These are phyloP conservation scores for Callopanchax toddi DNA, from an alignment of 2,113 vertebrate genomes.

Conservation along the genomic window DNA sequence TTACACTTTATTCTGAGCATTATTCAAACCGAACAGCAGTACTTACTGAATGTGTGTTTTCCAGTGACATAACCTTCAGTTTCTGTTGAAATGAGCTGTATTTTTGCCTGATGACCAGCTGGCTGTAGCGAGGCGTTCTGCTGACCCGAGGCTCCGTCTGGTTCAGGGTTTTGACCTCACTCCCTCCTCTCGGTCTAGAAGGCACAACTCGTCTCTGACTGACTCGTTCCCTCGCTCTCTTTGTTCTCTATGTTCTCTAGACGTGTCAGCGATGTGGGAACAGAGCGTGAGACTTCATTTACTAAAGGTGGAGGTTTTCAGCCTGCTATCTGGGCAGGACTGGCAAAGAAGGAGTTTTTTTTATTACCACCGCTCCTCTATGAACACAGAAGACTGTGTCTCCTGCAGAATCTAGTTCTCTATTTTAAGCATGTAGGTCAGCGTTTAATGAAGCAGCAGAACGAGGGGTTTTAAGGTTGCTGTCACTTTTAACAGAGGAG, in stretches of 20 bases:
- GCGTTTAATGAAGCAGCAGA: constrained; percentile 61
- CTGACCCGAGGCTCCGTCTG: constrained; percentile 51
- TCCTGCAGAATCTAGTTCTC: constrained; percentile 62
- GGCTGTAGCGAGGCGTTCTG: too few species aligned
- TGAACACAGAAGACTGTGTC: constrained; percentile 45
- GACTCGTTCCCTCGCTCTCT: constrained; percentile 45
- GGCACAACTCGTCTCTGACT: constrained; percentile 31
- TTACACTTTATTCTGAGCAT: too few species aligned
- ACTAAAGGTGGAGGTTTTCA: constrained; percentile 11
- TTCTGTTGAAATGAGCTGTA: too few species aligned
- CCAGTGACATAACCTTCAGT: too few species aligned
- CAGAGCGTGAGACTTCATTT: too few species aligned
- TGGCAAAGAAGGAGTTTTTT: too few species aligned
- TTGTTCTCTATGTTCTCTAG: constrained; percentile 60
- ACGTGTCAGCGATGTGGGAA: constrained; percentile 44
- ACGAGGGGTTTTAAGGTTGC: constrained; percentile 41
- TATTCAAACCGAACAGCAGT: too few species aligned
- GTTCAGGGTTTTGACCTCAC: constrained; percentile 54
- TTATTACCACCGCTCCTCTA: constrained; percentile 35
- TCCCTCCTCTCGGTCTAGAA: constrained; percentile 53
- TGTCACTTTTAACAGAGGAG: constrained; percentile 21
- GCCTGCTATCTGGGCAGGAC: not conserved
- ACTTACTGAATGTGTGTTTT: too few species aligned
- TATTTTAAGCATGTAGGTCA: constrained; percentile 77
- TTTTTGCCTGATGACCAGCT: too few species aligned